Evolutionary conservation across 2,888 invertebrate genomes (phyloP).

Genomic region (Neoaliturus tenellus): DNA sequence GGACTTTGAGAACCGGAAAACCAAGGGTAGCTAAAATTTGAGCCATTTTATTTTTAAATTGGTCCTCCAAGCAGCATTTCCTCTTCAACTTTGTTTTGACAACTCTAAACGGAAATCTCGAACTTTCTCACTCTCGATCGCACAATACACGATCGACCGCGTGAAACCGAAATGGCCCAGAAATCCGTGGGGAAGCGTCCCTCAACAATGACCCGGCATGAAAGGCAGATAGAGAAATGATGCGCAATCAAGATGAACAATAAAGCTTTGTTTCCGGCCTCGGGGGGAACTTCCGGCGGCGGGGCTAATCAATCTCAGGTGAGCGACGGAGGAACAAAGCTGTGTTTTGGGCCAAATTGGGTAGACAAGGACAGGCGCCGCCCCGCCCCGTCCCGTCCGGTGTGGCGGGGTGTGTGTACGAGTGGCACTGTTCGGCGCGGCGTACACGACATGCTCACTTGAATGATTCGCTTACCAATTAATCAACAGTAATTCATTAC

Average conservation of each 20-base stretch:
- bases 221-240: conserved; percentile 27
- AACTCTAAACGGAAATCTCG: neutral
- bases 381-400: neutral
- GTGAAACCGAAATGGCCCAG: conserved; percentile 4
- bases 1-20: too few species aligned
- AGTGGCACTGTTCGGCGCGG: too few species aligned
- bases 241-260: conserved; percentile 28
- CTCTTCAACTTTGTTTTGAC: conserved; percentile 11
- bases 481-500: too few species aligned
- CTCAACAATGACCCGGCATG: neutral
- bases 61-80: neutral
- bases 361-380: neutral
- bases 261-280: conserved; percentile 43
- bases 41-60: neutral
- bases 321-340: conserved; percentile 38
- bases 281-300: neutral
- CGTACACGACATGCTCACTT: too few species aligned
- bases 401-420: neutral
- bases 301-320: conserved; percentile 47
- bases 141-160: neutral
- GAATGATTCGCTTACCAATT: too few species aligned
- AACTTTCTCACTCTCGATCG: neutral
- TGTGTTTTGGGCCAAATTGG: conserved; percentile 36
- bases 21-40: too few species aligned
- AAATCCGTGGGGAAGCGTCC: neutral